Base-by-base conservation (phyloP, 2,888 invertebrate genomes). In the Teinopalpus imperialis region DNA sequence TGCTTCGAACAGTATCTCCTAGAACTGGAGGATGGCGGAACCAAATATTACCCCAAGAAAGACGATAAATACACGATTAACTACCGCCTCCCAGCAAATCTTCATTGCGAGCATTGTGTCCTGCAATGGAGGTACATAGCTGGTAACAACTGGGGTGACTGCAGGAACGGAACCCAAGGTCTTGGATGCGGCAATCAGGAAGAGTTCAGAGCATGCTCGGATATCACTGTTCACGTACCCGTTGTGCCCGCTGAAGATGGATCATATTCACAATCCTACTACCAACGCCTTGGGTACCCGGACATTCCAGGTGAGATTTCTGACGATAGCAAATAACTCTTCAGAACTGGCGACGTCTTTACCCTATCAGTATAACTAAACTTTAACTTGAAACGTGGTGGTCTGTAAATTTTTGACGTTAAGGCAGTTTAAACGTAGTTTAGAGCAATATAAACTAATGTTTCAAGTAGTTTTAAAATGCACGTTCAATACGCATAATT, bases 181-280 rank as follows among this genome's bases (percentile, higher is more conserved):
- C 90, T 96, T 0, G 96, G 97, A 0, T 97, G 96, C 63, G 96
- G 96, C 0, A 92, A 93, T 1, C 96, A 97, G 71, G 97, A 97
- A 72, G 94, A 94, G 57, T 96, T 96, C 66, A 90, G 95, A 1
- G 93, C 94, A 0, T 96, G 96, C 59, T 92, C 96, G 0, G 96
- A 97, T 62, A 92, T 95, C 20, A 72, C 92, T 3, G 92, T 96
- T 16, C 90, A 90, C 1, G 89, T 90, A 32, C 74, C 78, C 42
- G 16, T 45, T 3, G 48, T 32, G 4, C 57, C 48, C 62, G 51
- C 52, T 58, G 59, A 43, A 74, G 52, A 53, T 63, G 4, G 41
- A 2, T 0, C 13, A 3, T 26, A 29, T 6, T 8, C 40, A 13
- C 13, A 63, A 23, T 43, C 63, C 9, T 61, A 57, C 30, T 63